Evolutionary conservation across 2,113 vertebrate genomes (phyloP).

Genomic region (Rhynchomys soricoides): DNA sequence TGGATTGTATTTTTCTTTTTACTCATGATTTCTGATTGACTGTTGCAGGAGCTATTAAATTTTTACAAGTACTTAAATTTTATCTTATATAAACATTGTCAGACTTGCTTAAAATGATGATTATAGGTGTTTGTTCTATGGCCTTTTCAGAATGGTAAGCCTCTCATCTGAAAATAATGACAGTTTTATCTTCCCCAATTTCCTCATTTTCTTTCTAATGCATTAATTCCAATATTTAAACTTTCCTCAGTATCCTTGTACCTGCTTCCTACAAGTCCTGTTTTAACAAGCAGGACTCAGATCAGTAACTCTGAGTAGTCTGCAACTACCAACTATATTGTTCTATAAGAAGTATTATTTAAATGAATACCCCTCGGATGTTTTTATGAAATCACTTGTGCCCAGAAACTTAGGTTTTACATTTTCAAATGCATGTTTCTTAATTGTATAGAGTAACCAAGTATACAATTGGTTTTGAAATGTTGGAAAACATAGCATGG

Average conservation of each 20-base stretch:
- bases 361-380: neutral
- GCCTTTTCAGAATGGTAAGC: neutral
- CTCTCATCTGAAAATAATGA: constrained; percentile 26
- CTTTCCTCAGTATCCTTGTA: constrained; percentile 10
- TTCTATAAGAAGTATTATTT: neutral
- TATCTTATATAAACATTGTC: neutral
- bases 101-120: constrained; percentile 11
- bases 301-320: neutral
- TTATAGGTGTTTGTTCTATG: neutral
- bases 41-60: neutral
- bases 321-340: neutral
- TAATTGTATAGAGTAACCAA: neutral
- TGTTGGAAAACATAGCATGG: neutral
- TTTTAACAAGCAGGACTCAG: neutral
- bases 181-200: constrained; percentile 35
- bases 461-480: neutral
- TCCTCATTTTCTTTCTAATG: constrained; percentile 50
- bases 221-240: constrained; percentile 11
- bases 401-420: neutral
- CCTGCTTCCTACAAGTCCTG: neutral
- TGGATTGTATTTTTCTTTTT: constrained; percentile 27
- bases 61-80: constrained; percentile 29
- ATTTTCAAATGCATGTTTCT: neutral
- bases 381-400: neutral
- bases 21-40: constrained; percentile 14